Evolutionary conservation across 30 jellyfish, hydroid and myxozoan genomes (phyloP).

Genomic region (Turritopsis rubra): DNA sequence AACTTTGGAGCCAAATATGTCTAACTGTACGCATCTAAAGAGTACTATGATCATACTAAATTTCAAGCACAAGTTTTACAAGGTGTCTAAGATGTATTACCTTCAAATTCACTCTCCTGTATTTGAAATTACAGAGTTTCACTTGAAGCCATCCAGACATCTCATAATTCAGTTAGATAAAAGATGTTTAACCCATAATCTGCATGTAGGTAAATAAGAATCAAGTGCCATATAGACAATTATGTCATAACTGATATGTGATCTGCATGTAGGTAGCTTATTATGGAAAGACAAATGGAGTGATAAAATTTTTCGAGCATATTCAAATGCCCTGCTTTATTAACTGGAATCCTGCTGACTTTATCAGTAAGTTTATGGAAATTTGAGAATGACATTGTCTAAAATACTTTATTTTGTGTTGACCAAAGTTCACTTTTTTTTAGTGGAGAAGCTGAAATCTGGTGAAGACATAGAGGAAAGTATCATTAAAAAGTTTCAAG

Average conservation of each 20-base stretch:
- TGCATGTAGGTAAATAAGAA: too few species aligned
- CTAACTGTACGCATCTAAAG: too few species aligned
- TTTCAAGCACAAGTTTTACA: too few species aligned
- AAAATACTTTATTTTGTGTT: neutral
- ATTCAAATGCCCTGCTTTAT: constrained; percentile 50
- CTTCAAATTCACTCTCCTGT: too few species aligned
- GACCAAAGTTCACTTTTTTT: neutral
- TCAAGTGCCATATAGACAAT: neutral
- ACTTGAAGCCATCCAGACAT: too few species aligned
- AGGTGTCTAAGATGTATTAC: too few species aligned
- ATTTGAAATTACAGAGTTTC: too few species aligned
- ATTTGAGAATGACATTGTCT: neutral
- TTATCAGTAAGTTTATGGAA: constrained; percentile 33
- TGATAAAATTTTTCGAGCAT: constrained; percentile 33
- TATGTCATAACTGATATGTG: neutral
- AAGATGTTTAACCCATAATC: neutral
- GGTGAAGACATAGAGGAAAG: constrained; percentile 35
- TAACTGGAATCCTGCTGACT: constrained; percentile 76
- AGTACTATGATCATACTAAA: too few species aligned
- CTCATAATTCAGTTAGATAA: neutral
- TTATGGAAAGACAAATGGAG: constrained; percentile 40
- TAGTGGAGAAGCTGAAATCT: constrained; percentile 48
- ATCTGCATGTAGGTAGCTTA: constrained; percentile 25
- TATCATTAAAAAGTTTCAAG: constrained; percentile 22
- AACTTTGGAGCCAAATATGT: too few species aligned